Conservation (phyloP, 2,797 vertebrate genomes). For the Labeo calbasu region DNA sequence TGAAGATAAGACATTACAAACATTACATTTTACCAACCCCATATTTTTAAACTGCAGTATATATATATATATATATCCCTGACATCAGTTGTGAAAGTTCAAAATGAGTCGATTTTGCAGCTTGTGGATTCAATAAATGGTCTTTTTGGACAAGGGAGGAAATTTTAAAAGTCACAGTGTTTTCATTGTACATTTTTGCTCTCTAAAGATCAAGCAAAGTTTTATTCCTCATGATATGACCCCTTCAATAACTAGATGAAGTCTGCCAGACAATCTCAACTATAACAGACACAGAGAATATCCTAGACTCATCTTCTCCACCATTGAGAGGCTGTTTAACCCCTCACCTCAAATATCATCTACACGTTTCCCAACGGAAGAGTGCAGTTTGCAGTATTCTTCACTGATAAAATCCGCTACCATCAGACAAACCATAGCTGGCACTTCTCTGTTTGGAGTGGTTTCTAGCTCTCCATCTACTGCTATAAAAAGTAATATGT, state of each 20-base stretch:
- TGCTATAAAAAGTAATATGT: constrained; percentile 3
- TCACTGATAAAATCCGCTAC: background rate
- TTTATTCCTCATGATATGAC: constrained; percentile 6
- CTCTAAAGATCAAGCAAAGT: constrained; percentile 14
- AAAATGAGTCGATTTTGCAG: background rate
- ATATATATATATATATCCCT: too few species aligned
- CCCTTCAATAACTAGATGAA: constrained; percentile 33
- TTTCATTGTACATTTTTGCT: background rate
- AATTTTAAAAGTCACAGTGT: constrained; percentile 8
- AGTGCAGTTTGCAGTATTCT: constrained; percentile 18
- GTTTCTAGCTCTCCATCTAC: background rate
- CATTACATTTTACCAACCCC: background rate
- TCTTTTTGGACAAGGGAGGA: background rate
- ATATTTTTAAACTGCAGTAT: background rate
- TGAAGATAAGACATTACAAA: background rate
- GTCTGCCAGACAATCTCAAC: constrained; percentile 20
- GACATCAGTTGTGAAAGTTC: constrained; percentile 7
- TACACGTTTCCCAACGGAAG: background rate
- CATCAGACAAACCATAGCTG: constrained; percentile 3
- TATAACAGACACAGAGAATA: constrained; percentile 2
- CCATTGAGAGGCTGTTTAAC: constrained; percentile 16
- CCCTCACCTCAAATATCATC: constrained; percentile 32
- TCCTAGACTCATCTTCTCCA: constrained; percentile 10
- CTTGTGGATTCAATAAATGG: constrained; percentile 7
- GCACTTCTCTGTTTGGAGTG: background rate